phyloP scores from a whole-genome alignment of 2,113 vertebrate species.

The Tenrec ecaudatus region DNA sequence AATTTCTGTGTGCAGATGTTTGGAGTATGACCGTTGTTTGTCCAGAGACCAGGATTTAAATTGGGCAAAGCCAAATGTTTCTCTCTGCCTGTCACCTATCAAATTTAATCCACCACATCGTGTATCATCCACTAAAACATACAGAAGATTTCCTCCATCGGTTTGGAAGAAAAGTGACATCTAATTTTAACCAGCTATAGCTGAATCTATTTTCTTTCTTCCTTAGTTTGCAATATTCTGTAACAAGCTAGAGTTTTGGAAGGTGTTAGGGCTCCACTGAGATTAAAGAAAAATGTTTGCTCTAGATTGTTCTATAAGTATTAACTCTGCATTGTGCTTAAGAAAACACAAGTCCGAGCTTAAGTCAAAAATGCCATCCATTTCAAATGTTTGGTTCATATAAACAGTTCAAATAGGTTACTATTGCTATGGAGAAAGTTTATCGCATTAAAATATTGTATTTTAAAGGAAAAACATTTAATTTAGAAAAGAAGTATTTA shows the following conservation, averaged over 20 bases:
- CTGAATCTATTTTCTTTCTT: neutral
- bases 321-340: slow-evolving; percentile 55
- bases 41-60: neutral
- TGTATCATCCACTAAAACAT: slow-evolving; percentile 74
- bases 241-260: neutral
- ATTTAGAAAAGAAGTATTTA: slow-evolving; percentile 44
- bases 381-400: slow-evolving; percentile 72
- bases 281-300: slow-evolving; percentile 64
- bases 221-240: neutral
- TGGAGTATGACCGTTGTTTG: slow-evolving; percentile 52
- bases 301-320: slow-evolving; percentile 59
- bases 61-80: slow-evolving; percentile 69
- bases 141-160: slow-evolving; percentile 71
- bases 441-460: too few relatives aligned
- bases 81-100: slow-evolving; percentile 75
- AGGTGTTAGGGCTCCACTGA: slow-evolving; percentile 32
- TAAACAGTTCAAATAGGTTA: slow-evolving; percentile 66
- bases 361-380: slow-evolving; percentile 77
- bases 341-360: slow-evolving; percentile 66
- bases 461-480: neutral
- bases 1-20: neutral
- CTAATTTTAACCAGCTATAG: slow-evolving; percentile 57
- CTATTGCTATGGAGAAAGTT: slow-evolving; percentile 26
- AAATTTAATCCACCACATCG: slow-evolving; percentile 65
- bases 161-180: slow-evolving; percentile 61